Conservation (phyloP, 2,888 invertebrate species). For the Apoda limacodes region DNA sequence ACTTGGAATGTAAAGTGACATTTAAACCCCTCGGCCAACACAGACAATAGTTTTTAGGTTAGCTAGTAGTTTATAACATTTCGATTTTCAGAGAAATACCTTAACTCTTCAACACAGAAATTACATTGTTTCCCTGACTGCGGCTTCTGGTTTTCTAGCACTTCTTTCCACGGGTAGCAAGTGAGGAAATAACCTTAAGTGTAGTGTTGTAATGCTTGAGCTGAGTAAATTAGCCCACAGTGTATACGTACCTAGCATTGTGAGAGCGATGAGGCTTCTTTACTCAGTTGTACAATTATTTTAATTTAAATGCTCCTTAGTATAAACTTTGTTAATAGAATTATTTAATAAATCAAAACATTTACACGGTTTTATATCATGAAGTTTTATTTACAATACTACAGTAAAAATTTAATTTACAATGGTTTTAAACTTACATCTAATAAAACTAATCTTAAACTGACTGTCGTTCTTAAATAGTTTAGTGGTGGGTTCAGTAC, state of each 20-base stretch:
- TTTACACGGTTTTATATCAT: constrained; percentile 44
- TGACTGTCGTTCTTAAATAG: constrained; percentile 36
- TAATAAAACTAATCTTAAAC: constrained; percentile 23
- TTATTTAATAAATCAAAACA: constrained; percentile 49
- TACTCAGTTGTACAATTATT: constrained; percentile 22
- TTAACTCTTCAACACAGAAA: constrained; percentile 69
- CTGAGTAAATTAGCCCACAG: no score
- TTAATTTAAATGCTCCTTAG: constrained; percentile 19
- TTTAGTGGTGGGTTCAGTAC: constrained; percentile 49
- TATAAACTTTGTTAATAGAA: constrained; percentile 29
- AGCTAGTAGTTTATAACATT: background rate
- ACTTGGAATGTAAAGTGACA: no score
- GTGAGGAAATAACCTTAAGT: no score
- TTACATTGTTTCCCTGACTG: constrained; percentile 91
- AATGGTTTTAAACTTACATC: constrained; percentile 30
- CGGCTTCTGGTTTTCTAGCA: constrained; percentile 91
- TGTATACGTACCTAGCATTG: no score
- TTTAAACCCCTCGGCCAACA: no score
- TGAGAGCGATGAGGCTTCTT: no score
- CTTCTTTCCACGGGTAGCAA: constrained; percentile 94
- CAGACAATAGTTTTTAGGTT: background rate
- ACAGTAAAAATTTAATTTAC: constrained; percentile 27
- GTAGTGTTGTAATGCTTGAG: no score
- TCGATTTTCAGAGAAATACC: constrained; percentile 13
- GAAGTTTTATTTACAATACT: constrained; percentile 57